Evolutionary conservation across 2,888 invertebrate genomes (phyloP), one percentile per base, ranked within the genome.

Genomic region (Malthinus flaveolus): DNA sequence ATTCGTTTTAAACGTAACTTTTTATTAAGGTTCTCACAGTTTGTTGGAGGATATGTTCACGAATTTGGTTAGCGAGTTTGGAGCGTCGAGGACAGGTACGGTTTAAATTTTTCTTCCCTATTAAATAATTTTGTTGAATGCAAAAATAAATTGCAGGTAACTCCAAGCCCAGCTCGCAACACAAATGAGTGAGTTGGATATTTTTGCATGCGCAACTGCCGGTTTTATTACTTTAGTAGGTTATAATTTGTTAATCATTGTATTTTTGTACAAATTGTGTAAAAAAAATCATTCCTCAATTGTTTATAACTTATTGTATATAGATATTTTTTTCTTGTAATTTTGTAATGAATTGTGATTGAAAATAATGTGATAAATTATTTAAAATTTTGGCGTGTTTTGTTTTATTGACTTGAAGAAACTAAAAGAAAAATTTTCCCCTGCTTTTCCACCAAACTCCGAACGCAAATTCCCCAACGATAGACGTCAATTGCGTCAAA

Each of bases 41-140:
- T 66, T 73, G 65, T 68, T 73, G 69, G 72, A 73, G 65, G 73
- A 73, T 70, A 72, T 73, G 72, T 71, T 72, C 63, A 66, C 71
- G 62, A 73, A 72, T 70, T 71, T 72, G 64, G 68, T 73, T 61
- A 68, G 69, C 62, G 72, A 73, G 56, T 72, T 70, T 58, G 71
- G 71, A 69, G 69, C 69, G 63, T 64, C 71, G 59, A 72, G 69
- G 66, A 62, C 71, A 73, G 73, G 73, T 73, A 72, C 65, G 70
- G 8, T 0, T 42, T n/a, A 8, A 36, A 1, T 8, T 7, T 8
- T 1, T n/a, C 13, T 42, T 23, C n/a, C 13, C 5, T 23, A 7
- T 1, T n/a, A n/a, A 15, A 9, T 42, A 3, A 15, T 39, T 7
- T 15, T n/a, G 9, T 15, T 39, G 13, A 42, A n/a, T 42, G 13